These are phyloP conservation scores for Erebia ligea DNA, from an alignment of 2,888 invertebrate genomes.

Conservation along the genomic window DNA sequence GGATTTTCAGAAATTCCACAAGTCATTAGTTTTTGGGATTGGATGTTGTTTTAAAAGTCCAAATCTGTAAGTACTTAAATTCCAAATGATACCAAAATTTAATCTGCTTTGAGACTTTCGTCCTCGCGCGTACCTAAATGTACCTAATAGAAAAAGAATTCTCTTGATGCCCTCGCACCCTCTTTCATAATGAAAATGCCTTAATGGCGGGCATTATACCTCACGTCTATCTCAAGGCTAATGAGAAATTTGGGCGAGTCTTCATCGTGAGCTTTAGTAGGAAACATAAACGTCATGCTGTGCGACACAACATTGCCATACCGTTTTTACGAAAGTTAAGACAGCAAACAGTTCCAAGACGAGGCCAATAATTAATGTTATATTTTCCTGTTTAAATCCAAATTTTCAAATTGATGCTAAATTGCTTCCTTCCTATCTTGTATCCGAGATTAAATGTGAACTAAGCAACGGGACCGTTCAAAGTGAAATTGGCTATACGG, in stretches of 20 bases:
- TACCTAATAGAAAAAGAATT: conserved; percentile 36
- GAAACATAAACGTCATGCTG: background rate
- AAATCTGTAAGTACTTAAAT: background rate
- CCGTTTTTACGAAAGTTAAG: background rate
- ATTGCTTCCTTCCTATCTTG: too few species aligned
- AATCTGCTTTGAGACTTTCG: conserved; percentile 8
- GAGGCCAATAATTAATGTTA: too few species aligned
- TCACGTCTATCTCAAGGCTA: conserved; percentile 37
- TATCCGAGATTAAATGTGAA: too few species aligned
- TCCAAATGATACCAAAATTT: conserved; percentile 4
- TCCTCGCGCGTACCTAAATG: conserved; percentile 29
- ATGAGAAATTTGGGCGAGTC: conserved; percentile 30
- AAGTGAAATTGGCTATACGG: too few species aligned
- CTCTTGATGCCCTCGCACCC: conserved; percentile 31
- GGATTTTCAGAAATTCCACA: too few species aligned
- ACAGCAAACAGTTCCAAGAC: too few species aligned
- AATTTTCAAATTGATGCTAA: too few species aligned
- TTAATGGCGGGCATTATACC: conserved; percentile 42
- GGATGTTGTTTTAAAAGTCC: background rate
- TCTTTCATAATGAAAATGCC: conserved; percentile 44
- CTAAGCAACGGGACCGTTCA: too few species aligned
- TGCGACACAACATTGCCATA: background rate
- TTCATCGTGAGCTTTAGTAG: conserved; percentile 1
- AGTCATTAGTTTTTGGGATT: background rate
- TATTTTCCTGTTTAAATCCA: too few species aligned